Conservation (phyloP, 2,113 vertebrate species). For the Acrocephalus arundinaceus region DNA sequence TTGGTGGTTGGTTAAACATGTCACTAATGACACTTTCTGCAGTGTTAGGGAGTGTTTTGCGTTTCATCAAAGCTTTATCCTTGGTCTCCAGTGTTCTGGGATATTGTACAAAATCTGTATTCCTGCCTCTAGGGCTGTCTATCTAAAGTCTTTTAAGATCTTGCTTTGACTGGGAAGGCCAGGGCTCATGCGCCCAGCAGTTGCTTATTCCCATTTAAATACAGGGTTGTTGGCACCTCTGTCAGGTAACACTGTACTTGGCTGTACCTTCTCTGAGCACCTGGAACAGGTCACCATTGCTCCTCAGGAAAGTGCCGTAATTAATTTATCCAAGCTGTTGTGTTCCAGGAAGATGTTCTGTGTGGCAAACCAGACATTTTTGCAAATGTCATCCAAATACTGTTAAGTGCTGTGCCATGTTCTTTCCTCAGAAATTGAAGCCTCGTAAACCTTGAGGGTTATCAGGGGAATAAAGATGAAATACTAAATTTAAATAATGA, state of each 20-base stretch:
- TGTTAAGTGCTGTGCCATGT: accelerated
- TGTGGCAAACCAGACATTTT: background rate
- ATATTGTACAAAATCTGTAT: background rate
- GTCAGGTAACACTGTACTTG: background rate
- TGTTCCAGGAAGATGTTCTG: background rate
- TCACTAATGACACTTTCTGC: background rate
- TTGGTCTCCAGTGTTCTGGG: background rate
- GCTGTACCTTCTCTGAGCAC: background rate
- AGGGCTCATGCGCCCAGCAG: background rate
- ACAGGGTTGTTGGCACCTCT: background rate
- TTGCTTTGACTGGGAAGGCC: background rate
- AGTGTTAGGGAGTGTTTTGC: background rate
- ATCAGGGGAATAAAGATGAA: background rate
- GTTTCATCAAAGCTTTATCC: background rate
- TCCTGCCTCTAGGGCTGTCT: background rate
- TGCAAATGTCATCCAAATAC: background rate
- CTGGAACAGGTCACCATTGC: background rate
- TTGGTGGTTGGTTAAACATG: background rate
- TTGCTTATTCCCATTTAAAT: background rate
- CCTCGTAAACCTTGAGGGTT: background rate
- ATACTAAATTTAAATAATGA: background rate
- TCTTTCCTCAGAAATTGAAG: background rate
- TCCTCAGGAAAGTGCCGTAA: background rate
- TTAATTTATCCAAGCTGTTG: background rate
- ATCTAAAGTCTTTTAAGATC: background rate